These are phyloP conservation scores for Ips typographus DNA, from an alignment of 1,140 invertebrate species.

Conservation along the genomic window DNA sequence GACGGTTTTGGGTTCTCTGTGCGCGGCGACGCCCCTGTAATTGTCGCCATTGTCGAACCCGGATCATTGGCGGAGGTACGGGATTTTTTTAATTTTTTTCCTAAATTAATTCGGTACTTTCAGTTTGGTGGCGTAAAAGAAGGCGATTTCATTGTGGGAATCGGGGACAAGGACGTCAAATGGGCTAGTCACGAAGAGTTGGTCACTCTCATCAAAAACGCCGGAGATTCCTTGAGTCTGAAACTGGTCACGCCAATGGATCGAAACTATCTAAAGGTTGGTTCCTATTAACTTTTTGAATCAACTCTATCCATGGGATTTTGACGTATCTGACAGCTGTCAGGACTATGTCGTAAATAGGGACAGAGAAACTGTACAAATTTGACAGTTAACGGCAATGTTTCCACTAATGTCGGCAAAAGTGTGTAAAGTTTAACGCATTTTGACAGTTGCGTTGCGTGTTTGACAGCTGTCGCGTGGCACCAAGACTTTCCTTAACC, in stretches of 20 bases:
- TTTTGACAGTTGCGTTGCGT: no score
- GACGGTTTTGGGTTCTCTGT: slow-evolving; percentile 90
- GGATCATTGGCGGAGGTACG: slow-evolving; percentile 89
- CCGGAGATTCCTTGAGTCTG: slow-evolving; percentile 73
- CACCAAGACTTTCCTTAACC: no score
- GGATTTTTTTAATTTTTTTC: neutral
- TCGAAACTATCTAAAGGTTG: slow-evolving; percentile 72
- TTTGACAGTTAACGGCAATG: no score
- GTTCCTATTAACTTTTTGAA: neutral
- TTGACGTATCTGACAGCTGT: neutral
- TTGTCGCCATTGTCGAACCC: slow-evolving; percentile 84
- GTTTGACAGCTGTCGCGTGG: no score
- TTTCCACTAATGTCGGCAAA: no score
- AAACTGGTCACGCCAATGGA: slow-evolving; percentile 89
- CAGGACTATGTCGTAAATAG: no score
- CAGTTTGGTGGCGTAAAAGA: slow-evolving; percentile 89
- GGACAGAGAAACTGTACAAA: no score
- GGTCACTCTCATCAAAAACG: slow-evolving; percentile 79
- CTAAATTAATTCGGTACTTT: slow-evolving; percentile 21
- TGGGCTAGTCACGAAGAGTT: slow-evolving; percentile 93
- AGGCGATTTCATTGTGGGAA: slow-evolving; percentile 90
- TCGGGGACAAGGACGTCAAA: slow-evolving; percentile 88
- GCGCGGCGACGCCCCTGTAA: slow-evolving; percentile 87
- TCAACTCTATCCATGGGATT: neutral
- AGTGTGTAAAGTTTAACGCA: no score